A percentile compares a stretch with the other conserved stretches of the same genome.
These are phyloP conservation scores for Clarias magur DNA, from an alignment of 2,113 vertebrate species.

Conservation along the genomic window DNA sequence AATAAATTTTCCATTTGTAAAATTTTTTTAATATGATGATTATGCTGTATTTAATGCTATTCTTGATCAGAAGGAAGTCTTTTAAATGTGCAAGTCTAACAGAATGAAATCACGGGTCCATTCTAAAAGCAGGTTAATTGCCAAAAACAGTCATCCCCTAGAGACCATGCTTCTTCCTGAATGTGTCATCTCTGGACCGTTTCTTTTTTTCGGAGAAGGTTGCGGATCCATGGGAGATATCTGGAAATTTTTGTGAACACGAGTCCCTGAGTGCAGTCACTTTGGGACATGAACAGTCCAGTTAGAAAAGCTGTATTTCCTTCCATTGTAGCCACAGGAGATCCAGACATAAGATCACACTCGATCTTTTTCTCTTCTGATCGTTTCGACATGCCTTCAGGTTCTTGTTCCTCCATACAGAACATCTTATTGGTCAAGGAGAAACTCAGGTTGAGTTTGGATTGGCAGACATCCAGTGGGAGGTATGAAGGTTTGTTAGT, in stretches of 20 bases:
- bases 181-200: conserved; percentile 26
- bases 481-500: conserved; percentile 61
- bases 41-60: not conserved
- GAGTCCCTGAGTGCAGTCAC: conserved; percentile 50
- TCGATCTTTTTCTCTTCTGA: accelerated
- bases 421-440: conserved; percentile 82
- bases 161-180: not conserved
- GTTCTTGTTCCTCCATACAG: conserved; percentile 69
- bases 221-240: conserved; percentile 78
- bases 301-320: conserved; percentile 82
- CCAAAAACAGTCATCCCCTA: not conserved
- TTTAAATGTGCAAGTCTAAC: not conserved
- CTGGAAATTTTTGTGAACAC: conserved; percentile 84
- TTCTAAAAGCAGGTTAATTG: not conserved
- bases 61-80: not conserved
- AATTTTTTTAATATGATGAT: not conserved
- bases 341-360: conserved; percentile 66
- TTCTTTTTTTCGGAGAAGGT: conserved; percentile 40
- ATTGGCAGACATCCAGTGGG: conserved; percentile 72
- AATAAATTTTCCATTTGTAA: conserved; percentile 42
- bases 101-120: not conserved
- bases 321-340: conserved; percentile 72
- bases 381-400: not conserved
- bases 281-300: conserved; percentile 73
- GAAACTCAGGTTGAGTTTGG: conserved; percentile 68